A percentile compares a stretch with the other conserved stretches of the same genome.
These are phyloP conservation scores for Terrapene triunguis DNA, from an alignment of 2,113 vertebrate genomes.

Conservation along the genomic window DNA sequence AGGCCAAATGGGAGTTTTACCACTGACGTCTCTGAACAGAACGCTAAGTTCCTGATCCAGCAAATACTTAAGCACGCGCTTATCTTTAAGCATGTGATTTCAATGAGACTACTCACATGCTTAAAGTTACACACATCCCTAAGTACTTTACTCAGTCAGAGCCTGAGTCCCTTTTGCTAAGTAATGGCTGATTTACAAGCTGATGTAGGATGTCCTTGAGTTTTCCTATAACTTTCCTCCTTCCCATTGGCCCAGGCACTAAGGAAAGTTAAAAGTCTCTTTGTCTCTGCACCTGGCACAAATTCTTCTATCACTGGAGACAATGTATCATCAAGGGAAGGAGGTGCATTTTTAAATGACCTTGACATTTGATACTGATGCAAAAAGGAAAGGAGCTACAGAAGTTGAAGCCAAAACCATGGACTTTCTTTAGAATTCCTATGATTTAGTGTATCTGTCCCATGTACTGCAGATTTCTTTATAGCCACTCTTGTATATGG, in stretches of 20 bases:
- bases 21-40: neutral
- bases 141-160: neutral
- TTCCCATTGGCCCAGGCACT: neutral
- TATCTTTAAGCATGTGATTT: neutral
- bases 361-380: conserved; percentile 71
- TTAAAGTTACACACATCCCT: rapidly evolving
- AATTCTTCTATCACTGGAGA: conserved; percentile 50
- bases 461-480: conserved; percentile 26
- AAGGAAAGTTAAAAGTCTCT: conserved; percentile 50
- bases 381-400: conserved; percentile 52
- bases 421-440: conserved; percentile 58
- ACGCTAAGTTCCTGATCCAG: neutral
- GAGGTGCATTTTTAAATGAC: conserved; percentile 61
- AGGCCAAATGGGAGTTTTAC: neutral
- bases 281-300: conserved; percentile 41
- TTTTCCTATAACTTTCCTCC: neutral
- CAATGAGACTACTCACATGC: rapidly evolving
- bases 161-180: neutral
- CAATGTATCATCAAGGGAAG: conserved; percentile 49
- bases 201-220: neutral
- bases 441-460: conserved; percentile 38
- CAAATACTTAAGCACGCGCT: neutral
- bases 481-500: neutral
- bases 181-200: neutral
- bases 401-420: conserved; percentile 29